These are phyloP conservation scores for Ceramica pisi DNA, from an alignment of 2,888 invertebrate species.

Conservation along the genomic window DNA sequence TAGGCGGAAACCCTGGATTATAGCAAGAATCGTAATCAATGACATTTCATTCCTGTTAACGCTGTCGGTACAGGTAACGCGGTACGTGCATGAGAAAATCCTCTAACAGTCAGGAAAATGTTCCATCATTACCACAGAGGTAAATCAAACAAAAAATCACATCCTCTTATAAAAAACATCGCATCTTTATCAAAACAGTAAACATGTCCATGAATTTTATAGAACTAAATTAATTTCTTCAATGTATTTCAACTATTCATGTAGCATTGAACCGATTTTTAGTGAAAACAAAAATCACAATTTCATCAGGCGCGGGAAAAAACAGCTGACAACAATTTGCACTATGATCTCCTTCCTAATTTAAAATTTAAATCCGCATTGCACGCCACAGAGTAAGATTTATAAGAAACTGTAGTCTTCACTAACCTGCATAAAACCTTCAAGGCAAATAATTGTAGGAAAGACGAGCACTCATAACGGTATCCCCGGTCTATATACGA, in stretches of 20 bases:
- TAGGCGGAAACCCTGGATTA: too few species aligned
- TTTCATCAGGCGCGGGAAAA: conserved; percentile 45
- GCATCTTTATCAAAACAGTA: neutral
- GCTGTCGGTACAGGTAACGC: neutral
- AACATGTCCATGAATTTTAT: neutral
- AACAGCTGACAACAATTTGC: conserved; percentile 26
- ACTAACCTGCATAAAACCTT: conserved; percentile 63
- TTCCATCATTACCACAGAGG: too few species aligned
- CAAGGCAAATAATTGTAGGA: conserved; percentile 37
- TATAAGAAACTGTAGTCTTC: conserved; percentile 12
- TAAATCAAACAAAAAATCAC: neutral
- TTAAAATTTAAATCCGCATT: conserved; percentile 16
- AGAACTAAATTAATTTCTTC: neutral
- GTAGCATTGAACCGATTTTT: neutral
- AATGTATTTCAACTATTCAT: neutral
- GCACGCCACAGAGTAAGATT: neutral
- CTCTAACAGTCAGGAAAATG: too few species aligned
- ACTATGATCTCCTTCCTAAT: neutral
- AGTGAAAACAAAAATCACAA: conserved; percentile 7
- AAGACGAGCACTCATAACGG: conserved; percentile 65
- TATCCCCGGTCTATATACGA: conserved; percentile 69
- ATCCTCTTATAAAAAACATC: neutral
- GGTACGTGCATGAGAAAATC: neutral
- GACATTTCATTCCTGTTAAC: neutral
- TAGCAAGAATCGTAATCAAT: neutral